These are phyloP conservation scores for Athalia cordata DNA, from an alignment of 2,888 invertebrate genomes.

Conservation along the genomic window DNA sequence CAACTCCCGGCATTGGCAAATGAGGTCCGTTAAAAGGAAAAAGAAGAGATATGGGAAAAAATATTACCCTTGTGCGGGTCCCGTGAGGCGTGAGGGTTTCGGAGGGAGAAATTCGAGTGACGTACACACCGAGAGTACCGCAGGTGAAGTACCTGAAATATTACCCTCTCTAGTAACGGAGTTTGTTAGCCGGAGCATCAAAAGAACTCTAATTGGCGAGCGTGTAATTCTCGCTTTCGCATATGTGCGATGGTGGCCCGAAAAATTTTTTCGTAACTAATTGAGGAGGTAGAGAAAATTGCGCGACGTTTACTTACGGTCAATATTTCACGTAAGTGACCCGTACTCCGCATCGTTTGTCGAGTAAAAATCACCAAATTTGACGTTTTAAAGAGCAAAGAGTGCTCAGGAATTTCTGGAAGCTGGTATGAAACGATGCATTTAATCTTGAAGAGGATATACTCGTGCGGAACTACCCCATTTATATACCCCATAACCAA, in stretches of 20 bases:
- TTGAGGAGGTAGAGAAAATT: background rate
- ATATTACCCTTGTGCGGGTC: slow-evolving; percentile 2
- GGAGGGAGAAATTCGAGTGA: background rate
- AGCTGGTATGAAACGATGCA: background rate
- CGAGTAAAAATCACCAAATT: background rate
- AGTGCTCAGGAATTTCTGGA: slow-evolving; percentile 7
- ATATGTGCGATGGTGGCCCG: background rate
- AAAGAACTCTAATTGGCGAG: slow-evolving; percentile 19
- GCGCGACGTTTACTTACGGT: background rate
- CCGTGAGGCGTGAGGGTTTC: slow-evolving; percentile 5
- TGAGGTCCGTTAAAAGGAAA: background rate
- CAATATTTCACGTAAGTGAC: slow-evolving; percentile 28
- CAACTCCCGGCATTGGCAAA: slow-evolving; percentile 18
- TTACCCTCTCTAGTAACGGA: background rate
- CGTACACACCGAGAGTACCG: background rate
- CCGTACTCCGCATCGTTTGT: background rate
- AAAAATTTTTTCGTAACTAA: background rate
- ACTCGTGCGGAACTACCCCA: background rate
- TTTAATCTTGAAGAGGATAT: slow-evolving; percentile 39
- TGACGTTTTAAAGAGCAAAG: slow-evolving; percentile 28
- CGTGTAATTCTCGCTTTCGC: background rate
- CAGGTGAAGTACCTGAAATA: slow-evolving; percentile 12
- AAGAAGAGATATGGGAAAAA: slow-evolving; percentile 1
- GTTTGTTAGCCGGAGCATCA: slow-evolving; percentile 8
- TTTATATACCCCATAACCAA: too few relatives aligned